Evolutionary conservation across 64 coral and sea anemone genomes (phyloP).

Genomic region (Catalaphyllia jardinei): DNA sequence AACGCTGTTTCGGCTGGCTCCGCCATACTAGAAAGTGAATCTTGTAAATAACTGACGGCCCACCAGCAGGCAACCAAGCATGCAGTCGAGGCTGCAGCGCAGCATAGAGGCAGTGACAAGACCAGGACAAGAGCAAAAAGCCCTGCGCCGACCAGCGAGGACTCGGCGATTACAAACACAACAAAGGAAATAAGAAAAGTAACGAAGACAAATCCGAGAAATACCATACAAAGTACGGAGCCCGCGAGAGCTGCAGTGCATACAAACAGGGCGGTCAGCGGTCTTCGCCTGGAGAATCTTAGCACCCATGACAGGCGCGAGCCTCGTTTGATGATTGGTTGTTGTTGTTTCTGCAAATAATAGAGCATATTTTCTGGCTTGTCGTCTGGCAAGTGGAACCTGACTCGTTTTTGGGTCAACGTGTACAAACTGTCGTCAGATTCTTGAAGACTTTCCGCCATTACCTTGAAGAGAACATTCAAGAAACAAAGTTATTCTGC

Average conservation of each 20-base stretch:
- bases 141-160: constrained; percentile 14
- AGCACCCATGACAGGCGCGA: neutral
- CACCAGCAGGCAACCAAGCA: constrained; percentile 27
- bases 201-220: constrained; percentile 4
- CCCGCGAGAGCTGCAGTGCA: constrained; percentile 24
- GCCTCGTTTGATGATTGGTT: neutral
- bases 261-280: constrained; percentile 16
- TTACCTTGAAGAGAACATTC: neutral
- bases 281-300: constrained; percentile 33
- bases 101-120: constrained; percentile 19
- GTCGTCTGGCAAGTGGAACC: constrained; percentile 1
- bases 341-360: constrained; percentile 10
- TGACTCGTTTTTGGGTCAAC: neutral
- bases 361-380: neutral
- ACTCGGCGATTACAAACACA: constrained; percentile 5
- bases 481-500: neutral
- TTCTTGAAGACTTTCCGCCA: neutral
- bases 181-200: constrained; percentile 28
- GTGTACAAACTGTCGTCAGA: neutral
- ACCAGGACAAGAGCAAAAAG: constrained; percentile 22
- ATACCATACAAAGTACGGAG: constrained; percentile 27
- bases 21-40: constrained; percentile 26
- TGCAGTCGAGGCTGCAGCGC: constrained; percentile 39
- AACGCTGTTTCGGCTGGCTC: constrained; percentile 26
- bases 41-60: constrained; percentile 25